Evolutionary conservation across 1,140 invertebrate species (phyloP).

Genomic region (Drosophila tani): DNA sequence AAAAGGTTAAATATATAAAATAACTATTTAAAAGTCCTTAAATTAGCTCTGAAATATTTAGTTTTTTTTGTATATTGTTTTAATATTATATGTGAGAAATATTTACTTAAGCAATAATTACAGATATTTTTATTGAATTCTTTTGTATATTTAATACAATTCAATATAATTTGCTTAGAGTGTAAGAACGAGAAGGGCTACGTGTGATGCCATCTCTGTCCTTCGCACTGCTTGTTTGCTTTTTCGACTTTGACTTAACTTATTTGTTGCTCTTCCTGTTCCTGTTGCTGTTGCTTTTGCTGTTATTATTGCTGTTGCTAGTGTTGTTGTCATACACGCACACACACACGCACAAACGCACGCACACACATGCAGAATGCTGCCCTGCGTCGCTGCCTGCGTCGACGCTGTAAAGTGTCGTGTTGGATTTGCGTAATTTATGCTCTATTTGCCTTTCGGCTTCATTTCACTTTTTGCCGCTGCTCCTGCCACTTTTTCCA

Average conservation of each 20-base stretch:
- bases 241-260: constrained; percentile 81
- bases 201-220: constrained; percentile 21
- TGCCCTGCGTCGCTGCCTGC: constrained; percentile 21
- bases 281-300: constrained; percentile 18
- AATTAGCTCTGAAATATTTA: no score
- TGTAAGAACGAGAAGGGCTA: not conserved
- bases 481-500: constrained; percentile 49
- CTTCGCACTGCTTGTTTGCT: constrained; percentile 61
- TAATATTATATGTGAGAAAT: no score
- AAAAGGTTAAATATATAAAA: not conserved
- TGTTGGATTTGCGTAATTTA: constrained; percentile 84
- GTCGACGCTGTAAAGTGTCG: constrained; percentile 66
- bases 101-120: no score
- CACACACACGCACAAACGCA: constrained; percentile 12
- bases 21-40: no score
- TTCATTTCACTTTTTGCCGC: constrained; percentile 79
- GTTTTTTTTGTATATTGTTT: no score
- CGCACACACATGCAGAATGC: constrained; percentile 9
- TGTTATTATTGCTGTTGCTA: constrained; percentile 35
- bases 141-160: no score
- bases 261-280: constrained; percentile 71
- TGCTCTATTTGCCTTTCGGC: constrained; percentile 83
- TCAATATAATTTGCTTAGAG: not conserved
- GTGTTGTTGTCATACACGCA: constrained; percentile 9
- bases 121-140: not conserved